Conservation (phyloP, 2,888 invertebrate genomes). For the Synergus umbraculus region DNA sequence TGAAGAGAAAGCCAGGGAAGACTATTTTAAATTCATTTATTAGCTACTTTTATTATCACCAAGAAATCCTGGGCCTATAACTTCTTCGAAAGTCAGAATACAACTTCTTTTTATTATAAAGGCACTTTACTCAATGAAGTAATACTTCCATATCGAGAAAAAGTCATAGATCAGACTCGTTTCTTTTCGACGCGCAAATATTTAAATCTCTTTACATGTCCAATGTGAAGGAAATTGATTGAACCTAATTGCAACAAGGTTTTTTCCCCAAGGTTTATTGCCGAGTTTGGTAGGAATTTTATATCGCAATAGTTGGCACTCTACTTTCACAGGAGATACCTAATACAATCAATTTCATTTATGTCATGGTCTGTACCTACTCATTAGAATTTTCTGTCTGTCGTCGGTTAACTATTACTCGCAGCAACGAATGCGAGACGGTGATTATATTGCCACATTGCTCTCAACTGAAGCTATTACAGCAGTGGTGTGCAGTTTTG, state of each 20-base stretch:
- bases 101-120: too few species aligned
- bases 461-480: slow-evolving; percentile 39
- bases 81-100: too few species aligned
- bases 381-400: slow-evolving; percentile 42
- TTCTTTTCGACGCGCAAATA: neutral
- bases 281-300: slow-evolving; percentile 7
- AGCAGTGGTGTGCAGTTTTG: slow-evolving; percentile 17
- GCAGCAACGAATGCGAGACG: slow-evolving; percentile 38
- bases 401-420: slow-evolving; percentile 42
- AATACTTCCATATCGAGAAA: too few species aligned
- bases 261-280: neutral
- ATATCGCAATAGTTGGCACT: neutral
- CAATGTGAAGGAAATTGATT: neutral
- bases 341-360: slow-evolving; percentile 27
- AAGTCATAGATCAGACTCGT: neutral
- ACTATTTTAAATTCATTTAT: too few species aligned
- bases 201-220: neutral
- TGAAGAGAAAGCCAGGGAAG: neutral
- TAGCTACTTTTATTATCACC: too few species aligned
- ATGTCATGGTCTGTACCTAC: slow-evolving; percentile 24
- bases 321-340: neutral
- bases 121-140: too few species aligned
- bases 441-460: slow-evolving; percentile 40
- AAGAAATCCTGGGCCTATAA: too few species aligned
- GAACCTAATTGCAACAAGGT: neutral